Conservation (phyloP, 2,797 vertebrate genomes). For the Hylomyscus alleni region DNA sequence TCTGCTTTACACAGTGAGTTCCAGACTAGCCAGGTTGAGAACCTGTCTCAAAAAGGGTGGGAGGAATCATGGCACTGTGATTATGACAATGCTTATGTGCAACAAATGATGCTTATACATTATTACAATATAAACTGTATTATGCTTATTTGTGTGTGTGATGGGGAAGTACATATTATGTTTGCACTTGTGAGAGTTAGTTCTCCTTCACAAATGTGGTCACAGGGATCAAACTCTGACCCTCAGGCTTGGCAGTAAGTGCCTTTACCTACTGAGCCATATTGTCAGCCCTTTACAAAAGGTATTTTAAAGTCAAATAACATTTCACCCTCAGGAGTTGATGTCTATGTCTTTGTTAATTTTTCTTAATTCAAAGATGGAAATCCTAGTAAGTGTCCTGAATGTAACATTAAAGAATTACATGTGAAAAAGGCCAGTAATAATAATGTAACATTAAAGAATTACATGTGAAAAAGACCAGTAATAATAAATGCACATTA, state of each 20-base stretch:
- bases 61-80: neutral
- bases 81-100: conserved; percentile 4
- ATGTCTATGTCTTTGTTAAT: neutral
- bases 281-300: neutral
- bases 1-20: neutral
- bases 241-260: neutral
- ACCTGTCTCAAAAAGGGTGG: neutral
- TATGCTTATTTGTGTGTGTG: neutral
- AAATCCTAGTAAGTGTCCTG: conserved; percentile 35
- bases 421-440: neutral
- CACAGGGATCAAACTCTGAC: neutral
- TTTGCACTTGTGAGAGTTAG: neutral
- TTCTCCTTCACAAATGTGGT: neutral
- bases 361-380: conserved; percentile 30
- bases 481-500: neutral
- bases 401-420: neutral
- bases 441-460: neutral
- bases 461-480: neutral
- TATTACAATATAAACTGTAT: conserved; percentile 12
- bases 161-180: neutral
- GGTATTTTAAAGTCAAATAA: conserved; percentile 17
- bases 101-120: conserved; percentile 28
- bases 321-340: neutral
- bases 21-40: neutral
- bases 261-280: neutral